Base-by-base conservation (phyloP, 1,140 invertebrate species). In the Linepithema humile region DNA sequence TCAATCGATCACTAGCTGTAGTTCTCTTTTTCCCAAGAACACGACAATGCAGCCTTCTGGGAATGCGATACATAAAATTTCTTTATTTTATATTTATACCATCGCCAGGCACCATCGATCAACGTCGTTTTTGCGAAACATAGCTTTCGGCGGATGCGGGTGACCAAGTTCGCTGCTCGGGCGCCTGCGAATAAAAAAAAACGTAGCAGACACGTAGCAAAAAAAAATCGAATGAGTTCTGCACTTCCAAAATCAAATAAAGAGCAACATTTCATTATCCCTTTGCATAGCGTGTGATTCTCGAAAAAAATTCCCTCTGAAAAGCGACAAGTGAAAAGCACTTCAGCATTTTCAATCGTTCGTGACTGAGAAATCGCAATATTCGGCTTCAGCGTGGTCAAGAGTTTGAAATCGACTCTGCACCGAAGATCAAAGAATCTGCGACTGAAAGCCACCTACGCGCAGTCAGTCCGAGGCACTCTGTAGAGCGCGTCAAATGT, bases 361-460 rank as follows among this genome's bases (percentile, higher is more conserved):
- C 32, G 29, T 32, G 62, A 55, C 35, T 53, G 64, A 78, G 48
- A 5, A 40, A 17, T n/a, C 20, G 23, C 23, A 20, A 40, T 40
- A 53, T 67, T 65, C 38, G 38, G 12, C 17, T 77, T 50, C 35
- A 20, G 59, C 67, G 32, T 29, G 32, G 62, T 67, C 60, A 53
- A 53, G 53, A 67, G 74, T 67, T 67, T 5, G 60, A 78, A 23
- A 67, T 67, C 62, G 74, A 53, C 32, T 78, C 17, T 38, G 40
- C 62, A 12, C 17, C 40, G 7, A 17, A 64, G 59, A 77, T 77
- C 59, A 65, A 77, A 77, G 60, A 64, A 78, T 78, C 10, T n/a
- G 32, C 43, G 32, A 32, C 20, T 75, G 57, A 75, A 64, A 45
- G 57, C 72, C 38, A 48, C 7, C 57, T 64, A 75, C 40, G n/a